Conservation (phyloP, 2,113 vertebrate genomes). For the Noctilio leporinus region DNA sequence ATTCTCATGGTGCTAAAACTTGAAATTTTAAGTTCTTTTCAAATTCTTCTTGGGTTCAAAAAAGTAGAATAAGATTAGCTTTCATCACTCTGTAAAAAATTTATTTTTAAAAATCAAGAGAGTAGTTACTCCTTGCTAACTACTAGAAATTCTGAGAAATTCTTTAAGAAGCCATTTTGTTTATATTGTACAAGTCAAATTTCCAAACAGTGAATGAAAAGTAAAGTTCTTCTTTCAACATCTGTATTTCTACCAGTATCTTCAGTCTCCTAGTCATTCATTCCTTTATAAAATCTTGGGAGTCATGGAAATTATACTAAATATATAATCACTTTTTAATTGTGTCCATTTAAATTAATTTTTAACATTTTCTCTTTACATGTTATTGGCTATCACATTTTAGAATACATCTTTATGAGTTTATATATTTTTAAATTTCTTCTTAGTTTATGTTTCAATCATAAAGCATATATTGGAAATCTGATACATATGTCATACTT, state of each 20-base stretch:
- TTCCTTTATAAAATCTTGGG: neutral
- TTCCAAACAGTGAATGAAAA: neutral
- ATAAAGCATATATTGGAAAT: neutral
- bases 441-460: neutral
- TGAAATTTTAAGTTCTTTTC: conserved; percentile 1
- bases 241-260: neutral
- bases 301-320: neutral
- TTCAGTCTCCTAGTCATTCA: neutral
- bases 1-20: neutral
- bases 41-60: neutral
- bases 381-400: neutral
- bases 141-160: neutral
- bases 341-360: neutral
- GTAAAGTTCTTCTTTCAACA: neutral
- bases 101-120: conserved; percentile 11
- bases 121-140: conserved; percentile 15
- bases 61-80: neutral
- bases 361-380: neutral
- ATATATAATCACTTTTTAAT: neutral
- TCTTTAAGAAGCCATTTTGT: conserved; percentile 28
- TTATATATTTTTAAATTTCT: neutral
- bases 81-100: neutral
- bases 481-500: neutral
- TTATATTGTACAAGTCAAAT: neutral
- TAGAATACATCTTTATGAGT: neutral